Base-by-base conservation (phyloP, 2,113 vertebrate species). In the Tricholaema leucomelas region DNA sequence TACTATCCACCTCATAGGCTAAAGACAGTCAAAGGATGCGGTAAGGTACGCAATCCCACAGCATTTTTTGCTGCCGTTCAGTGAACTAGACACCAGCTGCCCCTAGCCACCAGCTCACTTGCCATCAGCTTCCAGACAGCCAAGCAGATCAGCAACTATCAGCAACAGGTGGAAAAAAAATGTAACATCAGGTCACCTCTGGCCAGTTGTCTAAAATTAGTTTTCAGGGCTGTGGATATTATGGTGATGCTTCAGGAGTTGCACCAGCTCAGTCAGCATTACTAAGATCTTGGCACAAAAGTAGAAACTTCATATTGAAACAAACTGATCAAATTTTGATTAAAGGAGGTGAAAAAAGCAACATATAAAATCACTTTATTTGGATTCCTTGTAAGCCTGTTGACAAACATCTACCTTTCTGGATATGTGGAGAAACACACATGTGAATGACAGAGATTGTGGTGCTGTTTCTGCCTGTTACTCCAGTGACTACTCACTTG, bases 171-270 rank as follows among this genome's bases (percentile, higher is more conserved):
- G 50, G 24, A 10, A 81, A 85, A 90, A 5, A 2, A 12, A 25
- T 2, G 2, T n/a, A n/a, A 10, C 10, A 24, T 19, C 28, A 59
- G 5, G 17, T n/a, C 28, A 30, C 17, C 33, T 75, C 55, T 36
- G 38, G 24, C 4, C n/a, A 54, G 8, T 27, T 58, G 14, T 50
- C 50, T 61, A 12, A 66, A 82, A 61, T 69, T 21, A 61, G 2
- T 42, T 78, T 44, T 14, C 4, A 3, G 10, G 14, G 7, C 35
- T 0, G 0, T 44, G 0, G 0, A 56, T 7, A 10, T 74, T 3
- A 0, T 56, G 12, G 13, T 81, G 56, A 46, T 28, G 4, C 72
- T 84, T 75, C 61, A 78, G 38, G 15, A n/a, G 40, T 13, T n/a
- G 6, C 18, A 48, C 5, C 14, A 55, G 8, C 6, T 74, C 46